Base-by-base conservation (phyloP, 2,797 vertebrate genomes). In the Bucorvus abyssinicus region DNA sequence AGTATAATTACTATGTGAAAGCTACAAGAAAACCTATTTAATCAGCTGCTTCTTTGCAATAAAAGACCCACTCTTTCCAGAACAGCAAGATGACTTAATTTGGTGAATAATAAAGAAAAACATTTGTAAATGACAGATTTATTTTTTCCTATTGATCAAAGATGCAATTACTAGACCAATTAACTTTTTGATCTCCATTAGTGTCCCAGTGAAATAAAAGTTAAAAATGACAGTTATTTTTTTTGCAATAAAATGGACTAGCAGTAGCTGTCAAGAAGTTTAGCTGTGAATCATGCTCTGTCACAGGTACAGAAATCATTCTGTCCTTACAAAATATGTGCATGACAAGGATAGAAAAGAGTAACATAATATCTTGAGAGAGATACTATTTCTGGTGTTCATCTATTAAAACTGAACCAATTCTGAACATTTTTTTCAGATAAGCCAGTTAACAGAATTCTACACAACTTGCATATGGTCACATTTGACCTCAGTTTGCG, bases 171-270 rank as follows among this genome's bases (percentile, higher is more conserved):
- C 49, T 61, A 42, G 27, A 92, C 22, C 67, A 87, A 78, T 87
- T 93, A 88, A 78, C 63, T 70, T 94, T 76, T 80, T 94, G 40
- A 74, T 92, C 65, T 84, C 75, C n/a, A 22, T 63, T 52, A n/a
- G 8, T 18, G 20, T 85, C 10, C 42, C 80, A 65, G 32, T 38
- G 30, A 79, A 84, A 68, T 49, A 27, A 36, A 68, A 59, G 40
- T 63, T 64, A 4, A 32, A 95, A 84, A 75, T 56, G 9, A 52
- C 59, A 73, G 40, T 22, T 47, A 4, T 19, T 30, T 65, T 74
- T 73, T 90, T 70, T 82, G 50, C 29, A 57, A 45, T 47, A 32
- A 80, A 84, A 49, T 49, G 12, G 17, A 61, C 47, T 40, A 67
- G 10, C n/a, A 64, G 32, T 36, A 59, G 27, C 29, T 84, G 17